Percentiles rank a stretch among this genome's conserved stretches.
These are phyloP conservation scores for Diarsia brunnea DNA, from an alignment of 2,888 invertebrate genomes.

Conservation along the genomic window DNA sequence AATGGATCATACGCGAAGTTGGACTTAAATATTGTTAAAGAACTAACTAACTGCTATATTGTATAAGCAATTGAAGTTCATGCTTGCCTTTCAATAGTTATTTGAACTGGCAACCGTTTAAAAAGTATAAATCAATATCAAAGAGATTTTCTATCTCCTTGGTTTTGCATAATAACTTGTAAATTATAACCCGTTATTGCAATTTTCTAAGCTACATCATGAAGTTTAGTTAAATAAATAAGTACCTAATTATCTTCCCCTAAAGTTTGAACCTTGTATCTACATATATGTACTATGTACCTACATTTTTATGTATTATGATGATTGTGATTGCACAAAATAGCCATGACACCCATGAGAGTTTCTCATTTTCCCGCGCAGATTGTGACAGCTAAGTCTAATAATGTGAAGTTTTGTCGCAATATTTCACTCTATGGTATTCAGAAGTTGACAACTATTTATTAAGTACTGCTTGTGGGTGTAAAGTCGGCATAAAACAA, in stretches of 20 bases:
- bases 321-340: slow-evolving; percentile 35
- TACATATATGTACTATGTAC: too few relatives aligned
- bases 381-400: slow-evolving; percentile 57
- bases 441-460: slow-evolving; percentile 11
- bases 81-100: slow-evolving; percentile 20
- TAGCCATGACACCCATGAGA: slow-evolving; percentile 55
- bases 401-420: slow-evolving; percentile 54
- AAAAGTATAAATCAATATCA: neutral
- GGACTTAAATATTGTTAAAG: slow-evolving; percentile 50
- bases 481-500: neutral
- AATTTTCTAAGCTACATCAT: neutral
- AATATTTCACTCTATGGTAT: slow-evolving; percentile 47
- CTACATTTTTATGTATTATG: slow-evolving; percentile 20
- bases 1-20: slow-evolving; percentile 28
- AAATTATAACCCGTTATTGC: neutral
- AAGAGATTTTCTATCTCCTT: neutral
- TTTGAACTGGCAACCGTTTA: slow-evolving; percentile 3
- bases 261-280: neutral
- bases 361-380: slow-evolving; percentile 63
- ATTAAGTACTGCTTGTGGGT: slow-evolving; percentile 1
- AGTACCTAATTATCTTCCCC: neutral
- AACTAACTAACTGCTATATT: slow-evolving; percentile 44
- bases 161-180: neutral
- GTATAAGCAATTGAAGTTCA: slow-evolving; percentile 55
- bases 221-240: neutral